Conservation (phyloP, 2,113 vertebrate genomes). For the Prochilodus magdalenae region DNA sequence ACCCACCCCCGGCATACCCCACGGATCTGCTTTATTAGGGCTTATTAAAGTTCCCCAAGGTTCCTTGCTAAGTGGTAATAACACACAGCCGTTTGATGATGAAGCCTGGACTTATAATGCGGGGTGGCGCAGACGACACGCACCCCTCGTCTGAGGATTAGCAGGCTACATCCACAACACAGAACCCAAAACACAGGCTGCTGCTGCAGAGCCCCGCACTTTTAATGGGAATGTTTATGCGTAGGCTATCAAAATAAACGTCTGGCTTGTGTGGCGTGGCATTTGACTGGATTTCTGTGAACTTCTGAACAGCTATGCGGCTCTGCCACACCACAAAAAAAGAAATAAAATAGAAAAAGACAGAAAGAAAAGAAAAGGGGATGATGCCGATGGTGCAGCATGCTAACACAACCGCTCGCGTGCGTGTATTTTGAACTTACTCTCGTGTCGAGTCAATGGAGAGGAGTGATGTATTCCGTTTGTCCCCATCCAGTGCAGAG, state of each 20-base stretch:
- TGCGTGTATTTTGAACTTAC: conserved; percentile 66
- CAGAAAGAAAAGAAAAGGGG: background rate
- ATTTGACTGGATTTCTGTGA: background rate
- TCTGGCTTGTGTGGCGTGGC: background rate
- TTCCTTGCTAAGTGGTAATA: background rate
- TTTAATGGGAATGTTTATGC: too few relatives aligned
- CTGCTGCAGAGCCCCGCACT: background rate
- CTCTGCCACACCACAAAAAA: too few relatives aligned
- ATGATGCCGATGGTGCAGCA: background rate
- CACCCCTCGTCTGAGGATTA: background rate
- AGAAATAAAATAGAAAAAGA: conserved; percentile 16
- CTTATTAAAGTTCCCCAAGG: background rate
- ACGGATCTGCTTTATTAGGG: background rate
- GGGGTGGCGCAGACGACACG: conserved; percentile 19
- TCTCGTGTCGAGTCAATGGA: conserved; percentile 57
- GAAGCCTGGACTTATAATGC: background rate
- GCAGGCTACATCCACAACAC: background rate
- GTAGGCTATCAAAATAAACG: background rate
- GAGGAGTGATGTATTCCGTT: conserved; percentile 64
- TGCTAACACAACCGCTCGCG: background rate
- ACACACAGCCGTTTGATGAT: background rate
- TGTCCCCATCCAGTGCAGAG: conserved; percentile 71
- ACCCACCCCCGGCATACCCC: too few relatives aligned
- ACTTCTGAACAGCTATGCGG: conserved; percentile 4
- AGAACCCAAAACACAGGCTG: background rate